These are phyloP conservation scores for Melanchra persicariae DNA, from an alignment of 2,888 invertebrate species.

Conservation along the genomic window DNA sequence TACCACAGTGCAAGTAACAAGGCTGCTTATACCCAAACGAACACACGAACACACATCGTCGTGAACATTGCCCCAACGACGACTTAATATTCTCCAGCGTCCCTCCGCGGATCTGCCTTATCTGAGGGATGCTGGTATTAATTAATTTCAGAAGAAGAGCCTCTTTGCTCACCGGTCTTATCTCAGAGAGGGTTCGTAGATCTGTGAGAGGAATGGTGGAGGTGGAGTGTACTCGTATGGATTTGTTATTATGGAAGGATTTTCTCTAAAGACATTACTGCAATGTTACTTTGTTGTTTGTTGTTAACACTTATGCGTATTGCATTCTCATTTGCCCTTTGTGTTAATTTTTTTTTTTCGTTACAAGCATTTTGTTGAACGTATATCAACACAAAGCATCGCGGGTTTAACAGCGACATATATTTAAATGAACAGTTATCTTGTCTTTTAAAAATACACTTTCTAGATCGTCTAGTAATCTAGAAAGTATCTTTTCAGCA, in stretches of 20 bases:
- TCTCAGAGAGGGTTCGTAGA: slow-evolving; percentile 37
- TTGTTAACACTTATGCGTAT: neutral
- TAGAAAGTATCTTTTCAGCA: no score
- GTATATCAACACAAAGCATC: no score
- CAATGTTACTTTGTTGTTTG: neutral
- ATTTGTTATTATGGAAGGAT: slow-evolving; percentile 6
- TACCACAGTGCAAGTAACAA: slow-evolving; percentile 24
- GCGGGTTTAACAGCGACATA: no score
- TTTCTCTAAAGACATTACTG: neutral
- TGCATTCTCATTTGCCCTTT: neutral
- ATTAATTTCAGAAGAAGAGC: slow-evolving; percentile 58
- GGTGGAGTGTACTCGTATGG: neutral
- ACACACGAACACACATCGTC: slow-evolving; percentile 41
- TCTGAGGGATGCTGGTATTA: slow-evolving; percentile 57
- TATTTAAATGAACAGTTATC: no score
- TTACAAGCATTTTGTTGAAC: no score
- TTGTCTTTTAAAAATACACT: no score
- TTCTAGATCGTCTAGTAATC: no score
- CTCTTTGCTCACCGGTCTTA: slow-evolving; percentile 49
- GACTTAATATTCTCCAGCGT: slow-evolving; percentile 58
- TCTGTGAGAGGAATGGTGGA: slow-evolving; percentile 28
- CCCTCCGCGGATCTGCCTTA: slow-evolving; percentile 37
- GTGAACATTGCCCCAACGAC: slow-evolving; percentile 26
- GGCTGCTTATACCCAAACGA: slow-evolving; percentile 20
- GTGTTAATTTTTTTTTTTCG: neutral